Evolutionary conservation across 2,113 vertebrate genomes (phyloP), one percentile per base, ranked within the genome.

Genomic region (Pseudorhombus dupliciocellatus): DNA sequence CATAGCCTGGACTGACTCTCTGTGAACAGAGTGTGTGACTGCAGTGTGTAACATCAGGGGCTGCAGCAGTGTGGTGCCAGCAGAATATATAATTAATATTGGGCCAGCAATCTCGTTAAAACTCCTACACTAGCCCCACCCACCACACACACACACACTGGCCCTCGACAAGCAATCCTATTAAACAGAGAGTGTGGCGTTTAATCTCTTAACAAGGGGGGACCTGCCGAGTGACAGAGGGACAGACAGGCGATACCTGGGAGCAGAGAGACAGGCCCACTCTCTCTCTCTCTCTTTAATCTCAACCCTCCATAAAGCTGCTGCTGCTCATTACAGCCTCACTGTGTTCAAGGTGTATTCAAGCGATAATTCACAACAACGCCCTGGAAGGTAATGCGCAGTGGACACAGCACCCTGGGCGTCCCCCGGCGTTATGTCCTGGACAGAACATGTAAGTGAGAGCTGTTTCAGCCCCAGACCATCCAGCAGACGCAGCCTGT

Each of bases 101-200:
- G 76, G 74, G 66, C 78, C 74, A 71, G 79, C 71, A 89, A 84
- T 80, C 70, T 85, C 71, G 79, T 84, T 87, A 85, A 80, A 84
- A 88, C 66, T 80, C 58, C 58, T 40, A 73, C 70, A 24, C 46
- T 56, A 81, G 66, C 73, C 69, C 70, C 84, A 68, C 84, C 85
- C 73, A 79, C 75, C 80, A 70, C 22, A 62, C 24, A 73, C 12
- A 60, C 66, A 58, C 40, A 71, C 48, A 50, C n/a, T 0, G 51
- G 54, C 73, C 74, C 79, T 57, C 86, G 86, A 86, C 84, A 89
- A 87, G 84, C 87, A 89, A 88, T 90, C 86, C 83, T 87, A 85
- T 87, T 87, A 88, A 86, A 90, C 79, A 85, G 82, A 73, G 55
- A 88, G 68, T 68, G 66, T 60, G 73, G 74, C 62, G 72, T 88